Conservation (phyloP, 1,140 invertebrate genomes). For the Pogonus chalceus region DNA sequence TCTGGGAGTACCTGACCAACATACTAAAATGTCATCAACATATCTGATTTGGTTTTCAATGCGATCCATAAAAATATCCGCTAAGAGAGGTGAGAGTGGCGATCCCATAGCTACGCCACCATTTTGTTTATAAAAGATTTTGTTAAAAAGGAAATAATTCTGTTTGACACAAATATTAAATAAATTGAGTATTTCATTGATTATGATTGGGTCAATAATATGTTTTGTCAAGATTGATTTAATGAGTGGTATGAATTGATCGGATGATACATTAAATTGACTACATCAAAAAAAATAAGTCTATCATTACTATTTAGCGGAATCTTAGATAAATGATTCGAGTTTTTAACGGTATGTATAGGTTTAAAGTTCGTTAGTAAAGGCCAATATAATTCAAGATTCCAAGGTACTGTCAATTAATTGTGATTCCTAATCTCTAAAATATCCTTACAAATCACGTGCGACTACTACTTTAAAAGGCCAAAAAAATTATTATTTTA, state of each 20-base stretch:
- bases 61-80: not conserved
- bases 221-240: not conserved
- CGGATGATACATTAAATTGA: not conserved
- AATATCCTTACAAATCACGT: no score
- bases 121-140: not conserved
- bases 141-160: not conserved
- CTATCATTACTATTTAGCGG: no score
- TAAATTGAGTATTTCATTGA: not conserved
- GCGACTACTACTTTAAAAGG: no score
- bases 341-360: no score
- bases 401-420: no score
- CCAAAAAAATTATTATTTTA: no score
- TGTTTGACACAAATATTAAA: not conserved
- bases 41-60: not conserved
- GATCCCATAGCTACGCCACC: not conserved
- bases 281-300: not conserved
- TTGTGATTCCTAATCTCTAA: no score
- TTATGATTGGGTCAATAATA: not conserved
- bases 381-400: no score
- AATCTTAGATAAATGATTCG: no score
- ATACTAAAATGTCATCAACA: not conserved
- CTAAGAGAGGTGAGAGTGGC: not conserved
- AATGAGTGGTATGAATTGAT: not conserved
- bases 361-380: no score
- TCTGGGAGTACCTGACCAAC: not conserved